These are phyloP conservation scores for Cylas formicarius DNA, from an alignment of 1,140 invertebrate genomes.

Conservation along the genomic window DNA sequence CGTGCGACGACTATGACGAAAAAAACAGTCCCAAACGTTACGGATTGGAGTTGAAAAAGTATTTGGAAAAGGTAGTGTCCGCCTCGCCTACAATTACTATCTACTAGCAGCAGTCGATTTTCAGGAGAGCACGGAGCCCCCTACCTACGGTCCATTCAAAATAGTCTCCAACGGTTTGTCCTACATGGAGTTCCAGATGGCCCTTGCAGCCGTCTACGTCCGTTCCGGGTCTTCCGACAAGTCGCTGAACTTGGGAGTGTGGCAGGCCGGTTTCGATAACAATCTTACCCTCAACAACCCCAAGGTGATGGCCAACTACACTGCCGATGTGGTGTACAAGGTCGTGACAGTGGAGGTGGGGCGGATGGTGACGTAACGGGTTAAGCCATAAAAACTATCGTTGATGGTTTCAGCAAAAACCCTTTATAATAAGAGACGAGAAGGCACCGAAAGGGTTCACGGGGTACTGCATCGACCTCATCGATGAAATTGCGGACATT, in stretches of 20 bases:
- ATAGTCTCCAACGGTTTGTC: conserved; percentile 58
- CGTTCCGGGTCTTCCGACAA: conserved; percentile 58
- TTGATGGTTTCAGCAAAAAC: conserved; percentile 70
- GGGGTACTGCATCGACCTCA: conserved; percentile 90
- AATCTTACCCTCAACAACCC: conserved; percentile 55
- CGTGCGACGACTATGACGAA: conserved; percentile 68
- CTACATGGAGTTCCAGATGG: conserved; percentile 66
- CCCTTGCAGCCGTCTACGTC: conserved; percentile 58
- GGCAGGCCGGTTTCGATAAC: conserved; percentile 60
- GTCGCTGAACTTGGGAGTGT: conserved; percentile 54
- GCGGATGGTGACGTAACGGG: not conserved
- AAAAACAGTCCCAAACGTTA: conserved; percentile 54
- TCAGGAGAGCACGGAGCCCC: conserved; percentile 51
- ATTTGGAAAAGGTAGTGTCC: conserved; percentile 39
- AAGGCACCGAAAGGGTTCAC: conserved; percentile 60
- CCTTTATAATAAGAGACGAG: conserved; percentile 74
- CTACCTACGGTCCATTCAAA: conserved; percentile 53
- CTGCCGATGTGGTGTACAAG: conserved; percentile 61
- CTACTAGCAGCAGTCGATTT: conserved; percentile 1
- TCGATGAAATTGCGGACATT: conserved; percentile 74
- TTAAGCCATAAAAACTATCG: too few relatives aligned
- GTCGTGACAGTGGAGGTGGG: conserved; percentile 31
- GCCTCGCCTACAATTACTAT: conserved; percentile 3
- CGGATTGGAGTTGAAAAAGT: conserved; percentile 41
- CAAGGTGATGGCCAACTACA: conserved; percentile 62